Evolutionary conservation across 1,140 invertebrate species (phyloP).

Genomic region (Marisa cornuarietis): DNA sequence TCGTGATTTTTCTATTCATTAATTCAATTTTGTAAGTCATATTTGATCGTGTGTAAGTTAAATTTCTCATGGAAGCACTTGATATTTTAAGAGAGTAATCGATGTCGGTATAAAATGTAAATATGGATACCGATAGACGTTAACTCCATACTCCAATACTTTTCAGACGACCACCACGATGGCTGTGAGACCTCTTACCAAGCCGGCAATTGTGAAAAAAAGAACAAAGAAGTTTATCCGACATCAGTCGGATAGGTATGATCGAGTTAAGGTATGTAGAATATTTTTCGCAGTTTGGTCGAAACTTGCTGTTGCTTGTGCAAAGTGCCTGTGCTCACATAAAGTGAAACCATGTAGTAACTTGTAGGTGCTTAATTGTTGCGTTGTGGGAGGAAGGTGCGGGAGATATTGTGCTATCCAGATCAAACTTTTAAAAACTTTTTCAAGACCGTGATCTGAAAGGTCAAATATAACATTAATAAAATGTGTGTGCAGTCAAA

Average conservation of each 20-base stretch:
- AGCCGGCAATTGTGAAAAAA: conserved; percentile 93
- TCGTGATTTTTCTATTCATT: neutral
- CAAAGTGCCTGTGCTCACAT: neutral
- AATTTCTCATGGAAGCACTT: neutral
- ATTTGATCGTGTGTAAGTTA: neutral
- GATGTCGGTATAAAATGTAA: neutral
- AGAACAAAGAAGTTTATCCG: conserved; percentile 95
- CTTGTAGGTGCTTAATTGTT: neutral
- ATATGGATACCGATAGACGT: neutral
- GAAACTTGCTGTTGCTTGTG: neutral
- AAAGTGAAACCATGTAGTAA: neutral
- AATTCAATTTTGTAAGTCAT: neutral
- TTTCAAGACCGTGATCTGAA: neutral
- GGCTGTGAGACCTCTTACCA: conserved; percentile 72
- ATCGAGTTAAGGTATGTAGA: conserved; percentile 84
- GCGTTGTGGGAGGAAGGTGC: no score
- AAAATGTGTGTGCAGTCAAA: conserved; percentile 72
- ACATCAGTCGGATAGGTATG: conserved; percentile 97
- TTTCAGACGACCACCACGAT: conserved; percentile 34
- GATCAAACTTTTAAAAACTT: neutral
- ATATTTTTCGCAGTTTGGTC: neutral
- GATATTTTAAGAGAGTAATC: neutral
- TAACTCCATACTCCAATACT: conserved; percentile 10
- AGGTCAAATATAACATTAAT: neutral
- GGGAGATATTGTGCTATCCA: neutral